Percentiles rank a stretch among this genome's conserved stretches.
Evolutionary conservation across 2,888 invertebrate genomes (phyloP).

Genomic region (Drosophila peninsularis): DNA sequence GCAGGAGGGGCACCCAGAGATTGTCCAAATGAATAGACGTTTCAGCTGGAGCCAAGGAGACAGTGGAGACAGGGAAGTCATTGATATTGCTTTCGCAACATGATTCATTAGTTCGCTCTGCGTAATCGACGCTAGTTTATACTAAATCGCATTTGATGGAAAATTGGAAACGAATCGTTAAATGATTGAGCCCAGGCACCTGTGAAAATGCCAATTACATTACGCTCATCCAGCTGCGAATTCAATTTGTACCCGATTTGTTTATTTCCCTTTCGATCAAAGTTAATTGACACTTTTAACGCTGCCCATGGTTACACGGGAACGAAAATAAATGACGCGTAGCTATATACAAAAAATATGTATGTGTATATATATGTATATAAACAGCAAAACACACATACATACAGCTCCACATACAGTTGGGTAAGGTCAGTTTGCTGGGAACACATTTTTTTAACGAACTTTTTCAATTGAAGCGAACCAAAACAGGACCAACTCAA

Average conservation of each 20-base stretch:
- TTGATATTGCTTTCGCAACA: not conserved
- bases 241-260: conserved; percentile 10
- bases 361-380: not conserved
- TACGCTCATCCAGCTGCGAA: not conserved
- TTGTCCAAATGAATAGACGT: conserved; percentile 2
- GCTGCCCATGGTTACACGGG: conserved; percentile 60
- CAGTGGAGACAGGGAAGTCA: not conserved
- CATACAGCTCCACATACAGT: conserved; percentile 11
- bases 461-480: conserved; percentile 29
- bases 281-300: conserved; percentile 53
- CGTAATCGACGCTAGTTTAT: conserved; percentile 21
- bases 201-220: conserved; percentile 5
- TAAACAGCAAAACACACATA: conserved; percentile 5
- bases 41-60: not conserved
- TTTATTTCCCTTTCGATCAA: conserved; percentile 14
- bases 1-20: not conserved
- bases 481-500: conserved; percentile 16
- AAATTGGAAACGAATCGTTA: conserved; percentile 12
- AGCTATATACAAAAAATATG: conserved; percentile 8
- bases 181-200: conserved; percentile 8
- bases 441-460: conserved; percentile 23
- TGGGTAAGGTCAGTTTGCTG: conserved; percentile 58
- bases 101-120: conserved; percentile 3
- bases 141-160: not conserved
- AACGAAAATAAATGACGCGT: conserved; percentile 61